Conservation (phyloP, 2,797 vertebrate genomes). For the Poeciliopsis turneri region DNA sequence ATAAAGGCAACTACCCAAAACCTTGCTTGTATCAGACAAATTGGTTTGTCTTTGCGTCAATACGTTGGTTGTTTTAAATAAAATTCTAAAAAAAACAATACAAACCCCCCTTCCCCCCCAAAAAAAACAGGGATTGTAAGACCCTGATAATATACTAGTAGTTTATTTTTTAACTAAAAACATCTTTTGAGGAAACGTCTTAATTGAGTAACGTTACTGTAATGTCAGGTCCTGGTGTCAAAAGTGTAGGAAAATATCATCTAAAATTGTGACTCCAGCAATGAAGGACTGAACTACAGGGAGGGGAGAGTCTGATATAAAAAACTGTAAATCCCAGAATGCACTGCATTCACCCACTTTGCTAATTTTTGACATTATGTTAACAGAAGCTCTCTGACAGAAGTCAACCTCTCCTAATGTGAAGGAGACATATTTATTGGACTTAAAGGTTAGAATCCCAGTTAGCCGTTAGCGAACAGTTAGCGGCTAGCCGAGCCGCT, state of each 20-base stretch:
- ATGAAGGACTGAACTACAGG: no score
- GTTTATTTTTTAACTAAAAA: not conserved
- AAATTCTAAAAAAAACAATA: not conserved
- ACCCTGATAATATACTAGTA: not conserved
- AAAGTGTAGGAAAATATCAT: not conserved
- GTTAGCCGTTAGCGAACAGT: no score
- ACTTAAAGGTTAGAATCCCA: no score
- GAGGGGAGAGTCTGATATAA: no score
- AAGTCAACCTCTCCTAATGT: no score
- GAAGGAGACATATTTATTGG: no score
- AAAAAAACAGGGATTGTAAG: not conserved
- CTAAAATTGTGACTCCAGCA: no score
- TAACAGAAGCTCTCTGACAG: no score
- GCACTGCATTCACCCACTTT: no score
- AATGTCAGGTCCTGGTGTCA: not conserved
- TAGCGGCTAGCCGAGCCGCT: no score
- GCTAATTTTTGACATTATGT: no score
- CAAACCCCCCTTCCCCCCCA: not conserved
- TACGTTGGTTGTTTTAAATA: not conserved
- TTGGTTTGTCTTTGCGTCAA: not conserved
- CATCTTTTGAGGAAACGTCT: not conserved
- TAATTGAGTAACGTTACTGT: not conserved
- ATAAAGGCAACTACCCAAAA: not conserved
- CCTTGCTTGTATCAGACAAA: not conserved
- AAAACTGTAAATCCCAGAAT: no score